A percentile compares a stretch with the other conserved stretches of the same genome.
Conservation (phyloP, 2,888 invertebrate genomes). For the Hypsopygia costalis region DNA sequence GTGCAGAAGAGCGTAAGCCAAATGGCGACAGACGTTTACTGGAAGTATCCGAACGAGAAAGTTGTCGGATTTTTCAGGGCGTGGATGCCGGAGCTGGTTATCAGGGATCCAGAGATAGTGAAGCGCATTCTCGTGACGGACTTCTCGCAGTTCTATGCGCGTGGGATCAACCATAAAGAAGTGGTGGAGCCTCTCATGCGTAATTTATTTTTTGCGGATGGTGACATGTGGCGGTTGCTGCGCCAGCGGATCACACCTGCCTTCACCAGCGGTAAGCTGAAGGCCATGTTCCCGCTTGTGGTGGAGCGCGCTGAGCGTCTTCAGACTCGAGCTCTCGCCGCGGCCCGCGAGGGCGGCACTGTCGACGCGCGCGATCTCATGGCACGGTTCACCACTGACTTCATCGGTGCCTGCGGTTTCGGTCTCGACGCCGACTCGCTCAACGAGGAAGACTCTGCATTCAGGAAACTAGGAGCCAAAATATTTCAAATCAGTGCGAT, state of each 20-base stretch:
- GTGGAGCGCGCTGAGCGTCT: slow-evolving; percentile 47
- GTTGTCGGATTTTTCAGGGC: slow-evolving; percentile 49
- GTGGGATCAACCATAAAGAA: slow-evolving; percentile 37
- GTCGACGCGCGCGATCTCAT: slow-evolving; percentile 53
- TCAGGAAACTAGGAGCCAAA: slow-evolving; percentile 41
- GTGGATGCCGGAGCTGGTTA: slow-evolving; percentile 37
- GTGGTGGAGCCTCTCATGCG: slow-evolving; percentile 44
- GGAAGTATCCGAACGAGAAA: slow-evolving; percentile 45
- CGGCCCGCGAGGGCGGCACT: slow-evolving; percentile 23
- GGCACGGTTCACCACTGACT: slow-evolving; percentile 59
- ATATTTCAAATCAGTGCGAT: slow-evolving; percentile 33
- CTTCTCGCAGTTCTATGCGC: slow-evolving; percentile 43
- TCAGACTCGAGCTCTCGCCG: slow-evolving; percentile 28
- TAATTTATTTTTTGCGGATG: slow-evolving; percentile 52
- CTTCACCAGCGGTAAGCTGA: slow-evolving; percentile 50
- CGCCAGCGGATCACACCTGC: slow-evolving; percentile 54
- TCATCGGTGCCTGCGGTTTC: slow-evolving; percentile 57
- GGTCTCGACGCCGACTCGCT: slow-evolving; percentile 52
- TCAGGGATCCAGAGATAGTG: slow-evolving; percentile 48
- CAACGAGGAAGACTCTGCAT: slow-evolving; percentile 43
- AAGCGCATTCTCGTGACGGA: slow-evolving; percentile 46
- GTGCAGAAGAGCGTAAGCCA: too few species aligned
- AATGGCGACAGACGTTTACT: slow-evolving; percentile 36
- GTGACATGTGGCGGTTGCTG: slow-evolving; percentile 50
- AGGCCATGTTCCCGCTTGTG: slow-evolving; percentile 54